These are phyloP conservation scores for Lota lota DNA, from an alignment of 2,113 vertebrate species.

Conservation along the genomic window DNA sequence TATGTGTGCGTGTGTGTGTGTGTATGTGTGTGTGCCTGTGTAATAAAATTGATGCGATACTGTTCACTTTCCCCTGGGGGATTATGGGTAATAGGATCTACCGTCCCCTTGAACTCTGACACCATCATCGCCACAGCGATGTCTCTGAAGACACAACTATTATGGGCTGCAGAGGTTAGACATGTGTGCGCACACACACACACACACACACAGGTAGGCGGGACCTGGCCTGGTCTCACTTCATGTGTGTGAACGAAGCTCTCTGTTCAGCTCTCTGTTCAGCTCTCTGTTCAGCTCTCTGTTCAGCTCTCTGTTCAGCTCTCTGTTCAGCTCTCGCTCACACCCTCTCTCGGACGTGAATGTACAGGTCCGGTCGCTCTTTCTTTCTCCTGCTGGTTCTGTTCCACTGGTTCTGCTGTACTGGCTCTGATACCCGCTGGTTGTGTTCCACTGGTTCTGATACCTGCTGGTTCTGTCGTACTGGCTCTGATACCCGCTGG, in stretches of 20 bases:
- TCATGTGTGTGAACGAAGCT: too few species aligned
- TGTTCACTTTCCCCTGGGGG: constrained; percentile 35
- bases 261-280: too few species aligned
- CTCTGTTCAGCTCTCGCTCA: neutral
- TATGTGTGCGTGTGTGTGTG: too few species aligned
- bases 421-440: neutral
- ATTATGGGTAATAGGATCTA: constrained; percentile 58
- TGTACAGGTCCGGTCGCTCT: neutral
- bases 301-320: too few species aligned
- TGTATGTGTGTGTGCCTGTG: neutral
- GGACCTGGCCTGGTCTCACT: too few species aligned
- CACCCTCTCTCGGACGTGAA: neutral
- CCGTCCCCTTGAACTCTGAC: constrained; percentile 37
- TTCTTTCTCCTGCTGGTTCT: neutral
- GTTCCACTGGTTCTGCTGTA: neutral
- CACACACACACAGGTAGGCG: neutral
- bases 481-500: neutral
- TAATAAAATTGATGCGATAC: constrained; percentile 48
- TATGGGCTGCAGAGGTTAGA: constrained; percentile 6
- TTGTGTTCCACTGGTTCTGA: neutral
- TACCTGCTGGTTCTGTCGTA: neutral
- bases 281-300: neutral
- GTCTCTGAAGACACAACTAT: constrained; percentile 3
- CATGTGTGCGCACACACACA: neutral
- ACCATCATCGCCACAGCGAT: constrained; percentile 23